Evolutionary conservation across 1,140 invertebrate genomes (phyloP).

Genomic region (Monomorium pharaonis): DNA sequence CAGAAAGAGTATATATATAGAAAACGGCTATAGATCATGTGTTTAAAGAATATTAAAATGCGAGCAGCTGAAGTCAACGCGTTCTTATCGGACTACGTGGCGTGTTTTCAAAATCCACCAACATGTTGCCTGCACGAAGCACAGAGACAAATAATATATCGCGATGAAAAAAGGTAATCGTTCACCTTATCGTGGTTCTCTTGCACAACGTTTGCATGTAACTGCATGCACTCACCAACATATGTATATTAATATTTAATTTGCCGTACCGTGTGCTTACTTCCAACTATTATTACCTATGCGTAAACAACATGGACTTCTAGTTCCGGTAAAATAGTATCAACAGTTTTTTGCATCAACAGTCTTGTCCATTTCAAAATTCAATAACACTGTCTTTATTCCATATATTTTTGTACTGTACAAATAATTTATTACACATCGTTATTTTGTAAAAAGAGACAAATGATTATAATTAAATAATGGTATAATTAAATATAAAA

Average conservation of each 20-base stretch:
- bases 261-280: background rate
- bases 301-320: conserved; percentile 61
- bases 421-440: background rate
- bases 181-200: background rate
- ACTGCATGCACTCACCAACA: conserved; percentile 20
- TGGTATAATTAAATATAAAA: conserved; percentile 7
- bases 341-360: background rate
- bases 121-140: background rate
- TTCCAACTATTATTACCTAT: conserved; percentile 57
- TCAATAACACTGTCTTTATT: background rate
- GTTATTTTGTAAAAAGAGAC: background rate
- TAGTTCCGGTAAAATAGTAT: background rate
- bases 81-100: conserved; percentile 46
- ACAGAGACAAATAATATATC: conserved; percentile 34
- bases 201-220: conserved; percentile 5
- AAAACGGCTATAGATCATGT: background rate
- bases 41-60: conserved; percentile 41
- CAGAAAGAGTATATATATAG: background rate
- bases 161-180: conserved; percentile 29
- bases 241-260: conserved; percentile 66
- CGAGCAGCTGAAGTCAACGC: conserved; percentile 17
- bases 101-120: conserved; percentile 36
- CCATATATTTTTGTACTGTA: background rate
- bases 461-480: background rate
- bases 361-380: background rate